A percentile compares a stretch with the other conserved stretches of the same genome.
These are phyloP conservation scores for Trematocara variabile DNA, from an alignment of 2,113 vertebrate species.

Conservation along the genomic window DNA sequence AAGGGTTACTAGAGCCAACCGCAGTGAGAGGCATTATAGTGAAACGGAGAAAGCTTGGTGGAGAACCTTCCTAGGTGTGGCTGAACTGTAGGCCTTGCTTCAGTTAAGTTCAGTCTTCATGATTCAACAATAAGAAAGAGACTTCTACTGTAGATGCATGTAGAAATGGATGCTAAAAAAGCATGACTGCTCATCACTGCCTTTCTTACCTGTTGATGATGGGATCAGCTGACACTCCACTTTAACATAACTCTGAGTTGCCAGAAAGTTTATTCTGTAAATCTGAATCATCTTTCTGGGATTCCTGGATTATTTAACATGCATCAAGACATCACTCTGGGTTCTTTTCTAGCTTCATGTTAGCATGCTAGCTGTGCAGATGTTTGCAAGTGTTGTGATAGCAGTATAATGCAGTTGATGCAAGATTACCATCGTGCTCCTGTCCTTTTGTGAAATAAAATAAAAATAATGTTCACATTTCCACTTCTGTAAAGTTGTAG, in stretches of 20 bases:
- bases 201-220: neutral
- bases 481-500: neutral
- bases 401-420: neutral
- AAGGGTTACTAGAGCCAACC: neutral
- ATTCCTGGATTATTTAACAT: neutral
- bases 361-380: neutral
- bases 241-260: neutral
- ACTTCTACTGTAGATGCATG: neutral
- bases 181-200: neutral
- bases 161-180: neutral
- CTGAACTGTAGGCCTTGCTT: neutral
- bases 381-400: neutral
- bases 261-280: neutral
- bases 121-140: neutral
- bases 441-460: neutral
- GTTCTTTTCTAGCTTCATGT: neutral
- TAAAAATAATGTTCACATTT: neutral
- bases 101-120: neutral
- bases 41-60: neutral
- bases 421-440: neutral
- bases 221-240: neutral
- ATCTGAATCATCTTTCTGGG: neutral
- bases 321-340: neutral
- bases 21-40: neutral
- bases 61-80: neutral